Percentiles rank a stretch among this genome's conserved stretches.
These are phyloP conservation scores for Melitaea athalia DNA, from an alignment of 2,888 invertebrate species.

Conservation along the genomic window DNA sequence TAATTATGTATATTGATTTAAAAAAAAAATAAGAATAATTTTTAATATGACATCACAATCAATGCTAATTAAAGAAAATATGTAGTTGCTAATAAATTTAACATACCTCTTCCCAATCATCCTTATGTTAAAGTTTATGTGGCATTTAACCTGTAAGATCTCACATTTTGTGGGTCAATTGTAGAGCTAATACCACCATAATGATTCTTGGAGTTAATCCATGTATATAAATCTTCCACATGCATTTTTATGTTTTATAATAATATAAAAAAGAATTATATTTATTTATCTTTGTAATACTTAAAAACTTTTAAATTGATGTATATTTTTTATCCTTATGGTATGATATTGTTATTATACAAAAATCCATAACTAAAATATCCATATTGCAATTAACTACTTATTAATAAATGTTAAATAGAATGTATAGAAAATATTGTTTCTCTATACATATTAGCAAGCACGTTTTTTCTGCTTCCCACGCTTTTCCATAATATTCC, in stretches of 20 bases:
- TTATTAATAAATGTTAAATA: too few species aligned
- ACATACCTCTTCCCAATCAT: slow-evolving; percentile 1
- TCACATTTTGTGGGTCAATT: background rate
- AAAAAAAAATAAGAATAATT: too few species aligned
- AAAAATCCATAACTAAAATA: background rate
- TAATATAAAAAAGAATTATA: background rate
- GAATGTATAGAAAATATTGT: background rate
- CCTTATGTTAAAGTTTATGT: background rate
- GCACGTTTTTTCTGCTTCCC: background rate
- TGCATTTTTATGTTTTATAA: background rate
- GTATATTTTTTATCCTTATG: background rate
- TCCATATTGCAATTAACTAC: too few species aligned
- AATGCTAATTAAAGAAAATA: background rate
- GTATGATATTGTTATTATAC: background rate
- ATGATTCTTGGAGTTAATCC: background rate
- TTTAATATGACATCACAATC: background rate
- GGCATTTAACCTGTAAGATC: background rate
- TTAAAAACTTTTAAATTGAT: background rate
- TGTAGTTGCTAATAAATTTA: background rate
- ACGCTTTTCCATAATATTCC: background rate
- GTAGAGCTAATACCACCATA: background rate
- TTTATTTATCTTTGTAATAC: background rate
- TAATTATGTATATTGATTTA: too few species aligned
- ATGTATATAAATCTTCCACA: background rate
- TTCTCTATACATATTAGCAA: background rate